Evolutionary conservation across 2,797 vertebrate genomes (phyloP).

Genomic region (Helicolenus hilgendorfi): DNA sequence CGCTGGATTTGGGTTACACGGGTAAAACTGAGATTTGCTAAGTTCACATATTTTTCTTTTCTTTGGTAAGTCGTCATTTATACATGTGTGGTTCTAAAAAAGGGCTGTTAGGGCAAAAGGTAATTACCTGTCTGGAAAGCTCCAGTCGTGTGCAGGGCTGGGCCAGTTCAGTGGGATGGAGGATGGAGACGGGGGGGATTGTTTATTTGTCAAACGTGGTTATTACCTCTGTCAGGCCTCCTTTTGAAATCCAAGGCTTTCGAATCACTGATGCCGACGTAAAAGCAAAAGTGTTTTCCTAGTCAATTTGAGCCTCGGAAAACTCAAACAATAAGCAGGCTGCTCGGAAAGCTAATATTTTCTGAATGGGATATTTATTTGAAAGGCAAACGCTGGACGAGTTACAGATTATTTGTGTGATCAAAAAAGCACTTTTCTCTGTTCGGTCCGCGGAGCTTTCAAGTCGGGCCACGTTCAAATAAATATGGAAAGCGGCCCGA

Average conservation of each 20-base stretch:
- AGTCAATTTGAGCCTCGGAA: conserved; percentile 66
- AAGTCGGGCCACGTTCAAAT: conserved; percentile 93
- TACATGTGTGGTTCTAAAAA: conserved; percentile 69
- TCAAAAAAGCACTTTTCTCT: conserved; percentile 92
- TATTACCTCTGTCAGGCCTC: conserved; percentile 75
- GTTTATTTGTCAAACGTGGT: conserved; percentile 84
- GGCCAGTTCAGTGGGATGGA: conserved; percentile 34
- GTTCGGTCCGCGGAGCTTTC: conserved; percentile 90
- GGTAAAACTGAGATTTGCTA: conserved; percentile 36
- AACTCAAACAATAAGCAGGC: conserved; percentile 85
- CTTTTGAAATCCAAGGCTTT: conserved; percentile 76
- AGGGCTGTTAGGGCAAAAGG: conserved; percentile 72
- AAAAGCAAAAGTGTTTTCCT: conserved; percentile 74
- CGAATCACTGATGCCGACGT: conserved; percentile 68
- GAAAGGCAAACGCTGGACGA: conserved; percentile 86
- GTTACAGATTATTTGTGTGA: conserved; percentile 93
- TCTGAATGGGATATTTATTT: conserved; percentile 87
- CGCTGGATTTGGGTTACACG: conserved; percentile 60
- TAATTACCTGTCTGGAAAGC: conserved; percentile 79
- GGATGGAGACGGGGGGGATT: conserved; percentile 37
- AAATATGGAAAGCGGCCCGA: conserved; percentile 94
- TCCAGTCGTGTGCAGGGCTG: conserved; percentile 23
- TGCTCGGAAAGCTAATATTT: conserved; percentile 86
- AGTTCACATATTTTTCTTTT: conserved; percentile 29
- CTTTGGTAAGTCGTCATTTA: conserved; percentile 64